Conservation (phyloP, 1,140 invertebrate genomes). For the Druon quercuslanigerum region DNA sequence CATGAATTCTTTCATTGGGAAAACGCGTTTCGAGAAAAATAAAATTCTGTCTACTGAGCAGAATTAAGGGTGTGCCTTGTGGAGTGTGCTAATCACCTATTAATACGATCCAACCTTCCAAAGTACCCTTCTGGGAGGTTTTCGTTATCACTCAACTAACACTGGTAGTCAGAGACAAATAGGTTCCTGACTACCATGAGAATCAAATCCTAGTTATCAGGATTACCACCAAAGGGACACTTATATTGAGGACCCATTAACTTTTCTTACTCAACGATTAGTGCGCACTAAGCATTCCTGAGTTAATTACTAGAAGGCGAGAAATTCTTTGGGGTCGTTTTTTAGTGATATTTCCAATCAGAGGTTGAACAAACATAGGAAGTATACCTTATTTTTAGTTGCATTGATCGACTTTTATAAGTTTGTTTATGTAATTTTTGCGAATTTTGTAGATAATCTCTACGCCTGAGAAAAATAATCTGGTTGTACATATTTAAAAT, state of each 20-base stretch:
- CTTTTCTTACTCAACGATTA: slow-evolving; percentile 1
- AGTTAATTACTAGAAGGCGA: neutral
- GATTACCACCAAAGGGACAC: slow-evolving; percentile 22
- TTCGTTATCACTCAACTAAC: slow-evolving; percentile 44
- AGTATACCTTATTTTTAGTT: no score
- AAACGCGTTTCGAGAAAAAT: neutral
- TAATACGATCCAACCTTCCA: slow-evolving; percentile 49
- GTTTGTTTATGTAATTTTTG: no score
- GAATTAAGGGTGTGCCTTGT: slow-evolving; percentile 50
- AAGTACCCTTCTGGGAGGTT: slow-evolving; percentile 42
- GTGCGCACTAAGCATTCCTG: slow-evolving; percentile 4
- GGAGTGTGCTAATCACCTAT: slow-evolving; percentile 60
- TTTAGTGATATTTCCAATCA: no score
- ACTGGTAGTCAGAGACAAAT: slow-evolving; percentile 8
- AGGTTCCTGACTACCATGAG: neutral
- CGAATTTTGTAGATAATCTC: neutral
- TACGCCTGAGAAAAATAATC: slow-evolving; percentile 11
- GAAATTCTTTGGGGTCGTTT: neutral
- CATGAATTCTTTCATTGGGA: neutral
- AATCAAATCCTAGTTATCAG: slow-evolving; percentile 21
- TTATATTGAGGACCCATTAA: slow-evolving; percentile 21
- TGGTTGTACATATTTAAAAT: slow-evolving; percentile 65
- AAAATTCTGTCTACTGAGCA: slow-evolving; percentile 45
- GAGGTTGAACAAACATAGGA: no score
- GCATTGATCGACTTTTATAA: no score